Conservation (phyloP, 2,888 invertebrate genomes). For the Zygothrica quintamaculata region DNA sequence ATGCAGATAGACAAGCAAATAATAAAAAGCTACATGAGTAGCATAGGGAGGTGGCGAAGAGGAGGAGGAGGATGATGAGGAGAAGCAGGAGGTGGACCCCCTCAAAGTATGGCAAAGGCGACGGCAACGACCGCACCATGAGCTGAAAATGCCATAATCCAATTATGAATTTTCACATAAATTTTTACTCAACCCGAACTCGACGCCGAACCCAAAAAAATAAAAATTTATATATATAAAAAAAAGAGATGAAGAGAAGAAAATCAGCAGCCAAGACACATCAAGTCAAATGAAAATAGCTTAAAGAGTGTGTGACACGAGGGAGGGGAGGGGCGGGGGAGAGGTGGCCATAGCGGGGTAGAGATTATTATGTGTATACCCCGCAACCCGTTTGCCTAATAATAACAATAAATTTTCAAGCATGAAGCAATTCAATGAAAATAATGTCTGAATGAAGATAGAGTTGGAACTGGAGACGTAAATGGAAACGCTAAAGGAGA, state of each 20-base stretch:
- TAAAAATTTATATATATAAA: conserved; percentile 6
- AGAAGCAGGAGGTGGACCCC: conserved; percentile 43
- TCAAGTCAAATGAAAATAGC: conserved; percentile 49
- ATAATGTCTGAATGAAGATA: conserved; percentile 68
- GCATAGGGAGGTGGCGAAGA: too few species aligned
- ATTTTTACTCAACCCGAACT: conserved; percentile 63
- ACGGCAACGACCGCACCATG: conserved; percentile 67
- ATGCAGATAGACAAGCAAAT: too few species aligned
- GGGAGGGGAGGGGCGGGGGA: neutral
- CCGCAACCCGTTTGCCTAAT: conserved; percentile 49
- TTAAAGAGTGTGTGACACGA: conserved; percentile 22
- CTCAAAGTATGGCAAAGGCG: conserved; percentile 45
- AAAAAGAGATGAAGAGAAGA: too few species aligned
- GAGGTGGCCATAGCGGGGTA: too few species aligned
- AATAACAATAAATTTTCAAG: conserved; percentile 75
- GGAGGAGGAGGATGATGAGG: too few species aligned
- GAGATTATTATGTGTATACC: conserved; percentile 1
- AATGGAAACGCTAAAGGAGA: neutral
- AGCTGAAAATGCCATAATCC: conserved; percentile 77
- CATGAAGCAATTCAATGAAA: conserved; percentile 77
- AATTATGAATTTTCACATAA: conserved; percentile 80
- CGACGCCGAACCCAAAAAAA: conserved; percentile 18
- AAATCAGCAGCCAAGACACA: conserved; percentile 29
- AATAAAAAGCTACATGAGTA: too few species aligned
- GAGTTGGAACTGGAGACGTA: conserved; percentile 12